Percentiles rank a stretch among this genome's conserved stretches.
These are phyloP conservation scores for Lophura nycthemera DNA, from an alignment of 2,113 vertebrate species.

Conservation along the genomic window DNA sequence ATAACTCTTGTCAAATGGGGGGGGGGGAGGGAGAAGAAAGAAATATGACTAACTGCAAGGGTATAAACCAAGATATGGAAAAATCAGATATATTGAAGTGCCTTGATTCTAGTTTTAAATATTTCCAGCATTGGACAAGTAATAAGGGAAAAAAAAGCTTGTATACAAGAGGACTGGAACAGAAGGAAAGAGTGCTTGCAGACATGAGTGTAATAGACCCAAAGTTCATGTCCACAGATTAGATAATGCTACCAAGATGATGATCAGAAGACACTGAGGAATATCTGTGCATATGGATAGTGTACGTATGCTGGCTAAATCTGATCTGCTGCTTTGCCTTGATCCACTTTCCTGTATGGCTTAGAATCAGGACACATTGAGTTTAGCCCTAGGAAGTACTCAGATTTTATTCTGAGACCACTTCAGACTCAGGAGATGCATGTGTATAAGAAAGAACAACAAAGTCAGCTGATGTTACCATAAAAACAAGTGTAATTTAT, in stretches of 20 bases:
- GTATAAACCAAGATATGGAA: not conserved
- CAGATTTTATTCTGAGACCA: not conserved
- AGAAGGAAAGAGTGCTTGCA: not conserved
- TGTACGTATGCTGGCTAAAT: rapidly evolving
- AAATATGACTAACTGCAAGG: not conserved
- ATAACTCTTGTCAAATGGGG: not conserved
- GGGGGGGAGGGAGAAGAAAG: not conserved
- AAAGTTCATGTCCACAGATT: not conserved
- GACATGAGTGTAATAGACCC: not conserved
- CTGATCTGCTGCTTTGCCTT: not conserved
- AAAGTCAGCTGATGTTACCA: not conserved
- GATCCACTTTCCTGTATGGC: not conserved
- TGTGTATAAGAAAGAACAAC: not conserved
- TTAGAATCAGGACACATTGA: not conserved
- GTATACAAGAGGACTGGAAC: not conserved
- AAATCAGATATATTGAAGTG: not conserved
- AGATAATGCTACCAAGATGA: not conserved
- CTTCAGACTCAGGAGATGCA: not conserved
- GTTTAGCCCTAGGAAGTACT: not conserved
- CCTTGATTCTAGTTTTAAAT: not conserved
- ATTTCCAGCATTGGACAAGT: not conserved
- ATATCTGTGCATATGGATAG: not conserved
- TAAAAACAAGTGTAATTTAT: not conserved
- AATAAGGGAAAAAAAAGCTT: not conserved
- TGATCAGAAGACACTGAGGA: rapidly evolving